phyloP scores from a whole-genome alignment of 2,113 vertebrate genomes.

The Equus przewalskii region DNA sequence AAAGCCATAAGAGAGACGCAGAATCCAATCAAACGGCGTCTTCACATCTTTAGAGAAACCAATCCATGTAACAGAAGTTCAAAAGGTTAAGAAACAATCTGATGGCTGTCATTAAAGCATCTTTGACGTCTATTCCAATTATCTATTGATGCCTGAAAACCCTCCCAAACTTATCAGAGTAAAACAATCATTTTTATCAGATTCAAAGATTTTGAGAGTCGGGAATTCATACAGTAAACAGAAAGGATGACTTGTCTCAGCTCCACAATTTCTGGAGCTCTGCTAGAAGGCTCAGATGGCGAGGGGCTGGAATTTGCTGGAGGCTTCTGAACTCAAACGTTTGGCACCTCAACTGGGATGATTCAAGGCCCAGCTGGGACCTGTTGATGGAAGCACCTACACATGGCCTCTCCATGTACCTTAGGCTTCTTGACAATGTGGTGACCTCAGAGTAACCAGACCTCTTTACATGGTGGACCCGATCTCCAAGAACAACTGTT shows the following conservation, averaged over 20 bases:
- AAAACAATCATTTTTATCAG: neutral
- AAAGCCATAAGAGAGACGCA: neutral
- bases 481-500: neutral
- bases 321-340: neutral
- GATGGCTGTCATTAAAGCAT: neutral
- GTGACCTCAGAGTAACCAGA: neutral
- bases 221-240: neutral
- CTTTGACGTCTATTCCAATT: neutral
- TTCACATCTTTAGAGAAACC: neutral
- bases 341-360: neutral
- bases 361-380: neutral
- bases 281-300: neutral
- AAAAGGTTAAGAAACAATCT: neutral
- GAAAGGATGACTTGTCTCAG: neutral
- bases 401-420: neutral
- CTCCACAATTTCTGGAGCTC: neutral
- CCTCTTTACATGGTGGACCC: neutral
- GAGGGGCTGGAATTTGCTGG: neutral
- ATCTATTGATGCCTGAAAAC: neutral
- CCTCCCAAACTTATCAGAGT: neutral
- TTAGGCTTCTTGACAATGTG: neutral
- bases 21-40: neutral
- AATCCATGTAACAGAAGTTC: neutral
- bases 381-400: neutral
- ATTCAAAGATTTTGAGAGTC: neutral